Conservation (phyloP, 1,140 invertebrate species). For the Leptinotarsa texana region DNA sequence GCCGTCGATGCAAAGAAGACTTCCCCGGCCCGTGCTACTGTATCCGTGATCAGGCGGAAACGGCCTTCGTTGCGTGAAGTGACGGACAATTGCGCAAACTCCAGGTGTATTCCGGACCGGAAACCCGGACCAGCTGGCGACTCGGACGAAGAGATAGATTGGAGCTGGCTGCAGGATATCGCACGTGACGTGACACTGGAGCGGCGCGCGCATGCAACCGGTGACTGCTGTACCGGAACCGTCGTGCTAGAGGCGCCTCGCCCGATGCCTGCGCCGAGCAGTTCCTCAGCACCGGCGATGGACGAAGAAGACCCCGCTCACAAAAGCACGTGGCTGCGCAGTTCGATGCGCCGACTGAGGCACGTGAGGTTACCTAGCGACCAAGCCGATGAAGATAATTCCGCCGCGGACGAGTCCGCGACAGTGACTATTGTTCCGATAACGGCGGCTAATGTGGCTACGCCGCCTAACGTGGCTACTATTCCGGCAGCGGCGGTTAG, state of each 20-base stretch:
- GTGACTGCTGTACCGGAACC: conserved; percentile 47
- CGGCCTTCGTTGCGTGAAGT: conserved; percentile 26
- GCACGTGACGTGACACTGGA: conserved; percentile 37
- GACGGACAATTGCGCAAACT: not conserved
- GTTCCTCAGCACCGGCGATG: conserved; percentile 36
- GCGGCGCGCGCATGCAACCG: conserved; percentile 43
- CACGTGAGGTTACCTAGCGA: conserved; percentile 49
- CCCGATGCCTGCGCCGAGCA: conserved; percentile 24
- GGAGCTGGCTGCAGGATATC: conserved; percentile 44
- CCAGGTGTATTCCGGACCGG: conserved; percentile 29
- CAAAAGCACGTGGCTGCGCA: conserved; percentile 49
- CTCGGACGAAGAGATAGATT: conserved; percentile 42
- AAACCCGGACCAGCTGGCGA: conserved; percentile 33
- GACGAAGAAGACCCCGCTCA: conserved; percentile 33
- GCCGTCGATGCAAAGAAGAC: conserved; percentile 28
- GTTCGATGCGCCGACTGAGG: conserved; percentile 52
- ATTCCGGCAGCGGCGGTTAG: conserved; percentile 23
- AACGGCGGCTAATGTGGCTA: not conserved
- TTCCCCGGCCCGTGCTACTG: conserved; percentile 35
- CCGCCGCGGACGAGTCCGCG: not conserved
- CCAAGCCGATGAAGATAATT: conserved; percentile 19
- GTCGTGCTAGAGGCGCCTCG: conserved; percentile 40
- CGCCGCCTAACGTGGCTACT: not conserved
- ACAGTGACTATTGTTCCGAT: conserved; percentile 3
- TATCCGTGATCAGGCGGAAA: conserved; percentile 33